Evolutionary conservation across 2,888 invertebrate species (phyloP), one percentile per base, ranked within the genome.

Genomic region (Theretra japonica): DNA sequence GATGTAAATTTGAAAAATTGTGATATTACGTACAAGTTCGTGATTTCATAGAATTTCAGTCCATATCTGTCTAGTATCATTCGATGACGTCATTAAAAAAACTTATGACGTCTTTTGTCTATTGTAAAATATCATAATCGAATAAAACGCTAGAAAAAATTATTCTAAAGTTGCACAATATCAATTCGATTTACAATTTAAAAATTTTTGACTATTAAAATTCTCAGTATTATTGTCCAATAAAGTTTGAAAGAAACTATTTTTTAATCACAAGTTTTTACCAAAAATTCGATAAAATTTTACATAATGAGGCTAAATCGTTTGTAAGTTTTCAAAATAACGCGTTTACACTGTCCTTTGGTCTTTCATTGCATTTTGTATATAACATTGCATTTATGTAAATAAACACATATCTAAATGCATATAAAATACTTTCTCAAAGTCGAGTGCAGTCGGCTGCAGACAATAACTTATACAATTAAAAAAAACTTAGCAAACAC

Each of bases 81-180:
- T 28, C 28, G 25, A 28, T 60, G n/a, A 60, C 28, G 30, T 60
- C 30, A 30, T 30, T 60, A 28, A 53, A 50, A 50, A 53, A 53
- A 11, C n/a, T 33, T 6, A 33, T 41, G 15, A 15, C 53, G n/a
- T 53, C 19, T n/a, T 6, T n/a, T n/a, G 6, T 53, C 53, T n/a
- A 53, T 53, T 53, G n/a, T n/a, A 53, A n/a, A 53, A n/a, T 53
- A n/a, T n/a, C 53, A 53, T 53, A n/a, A 50, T 50, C 50, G 19
- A 28, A 3, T 15, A 59, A 60, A 58, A 58, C 7, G 23, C 23
- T n/a, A 60, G 30, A 60, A 60, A 33, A 21, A 6, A 65, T 15
- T n/a, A 65, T 41, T 65, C 62, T 65, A 65, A 65, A 65, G 23
- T 48, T 65, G 65, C 65, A 65, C 65, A 48, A 65, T 65, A 65